Evolutionary conservation across 2,113 vertebrate genomes (phyloP).

Genomic region (Cephalopholis sonnerati): DNA sequence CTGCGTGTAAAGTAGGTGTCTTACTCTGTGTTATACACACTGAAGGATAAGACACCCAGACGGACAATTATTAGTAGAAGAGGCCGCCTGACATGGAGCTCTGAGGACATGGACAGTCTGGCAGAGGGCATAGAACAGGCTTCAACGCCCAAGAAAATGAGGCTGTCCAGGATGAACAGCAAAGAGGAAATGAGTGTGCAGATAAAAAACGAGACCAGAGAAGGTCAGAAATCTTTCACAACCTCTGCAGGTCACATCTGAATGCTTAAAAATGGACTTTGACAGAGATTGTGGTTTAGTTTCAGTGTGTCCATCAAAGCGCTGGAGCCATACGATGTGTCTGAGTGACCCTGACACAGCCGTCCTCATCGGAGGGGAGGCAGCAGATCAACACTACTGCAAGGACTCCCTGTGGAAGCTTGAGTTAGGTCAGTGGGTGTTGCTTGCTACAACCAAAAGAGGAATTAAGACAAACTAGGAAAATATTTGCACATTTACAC

Average conservation of each 20-base stretch:
- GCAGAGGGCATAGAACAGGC: slow-evolving; percentile 44
- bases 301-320: slow-evolving; percentile 84
- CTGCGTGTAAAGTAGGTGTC: not conserved
- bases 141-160: slow-evolving; percentile 73
- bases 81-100: slow-evolving; percentile 69
- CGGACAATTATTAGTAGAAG: slow-evolving; percentile 61
- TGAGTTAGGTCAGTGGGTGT: slow-evolving; percentile 85
- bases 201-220: slow-evolving; percentile 72
- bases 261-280: not conserved
- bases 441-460: not conserved
- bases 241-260: not conserved
- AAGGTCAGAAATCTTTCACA: slow-evolving; percentile 60
- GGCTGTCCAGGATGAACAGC: slow-evolving; percentile 62
- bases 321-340: slow-evolving; percentile 91
- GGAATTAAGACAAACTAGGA: not conserved
- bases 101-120: slow-evolving; percentile 65
- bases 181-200: slow-evolving; percentile 64
- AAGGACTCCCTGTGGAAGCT: slow-evolving; percentile 90
- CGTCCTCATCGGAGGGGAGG: slow-evolving; percentile 90
- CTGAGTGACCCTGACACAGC: slow-evolving; percentile 88
- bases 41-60: slow-evolving; percentile 76
- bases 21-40: not conserved
- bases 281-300: slow-evolving; percentile 32
- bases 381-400: slow-evolving; percentile 79
- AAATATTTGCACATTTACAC: not conserved